A percentile compares a stretch with the other conserved stretches of the same genome.
phyloP scores from a whole-genome alignment of 2,888 invertebrate species.

The Agrotis puta region DNA sequence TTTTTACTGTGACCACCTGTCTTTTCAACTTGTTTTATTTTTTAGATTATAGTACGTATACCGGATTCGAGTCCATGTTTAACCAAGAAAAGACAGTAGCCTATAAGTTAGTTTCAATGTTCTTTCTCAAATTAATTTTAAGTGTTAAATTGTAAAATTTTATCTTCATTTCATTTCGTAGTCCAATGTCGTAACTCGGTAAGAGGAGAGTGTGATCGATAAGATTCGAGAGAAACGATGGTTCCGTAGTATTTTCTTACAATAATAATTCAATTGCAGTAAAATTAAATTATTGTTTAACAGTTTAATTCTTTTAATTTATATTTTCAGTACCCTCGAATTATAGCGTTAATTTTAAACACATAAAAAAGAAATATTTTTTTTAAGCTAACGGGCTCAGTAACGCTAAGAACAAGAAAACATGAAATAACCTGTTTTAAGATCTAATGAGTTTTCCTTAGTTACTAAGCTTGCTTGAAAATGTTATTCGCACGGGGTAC shows the following conservation, averaged over 20 bases:
- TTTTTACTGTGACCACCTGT: no score
- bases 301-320: no score
- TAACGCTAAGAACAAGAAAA: no score
- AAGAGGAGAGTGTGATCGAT: not conserved
- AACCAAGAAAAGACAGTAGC: no score
- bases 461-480: not conserved
- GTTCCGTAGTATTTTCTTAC: not conserved
- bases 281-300: no score
- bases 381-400: no score
- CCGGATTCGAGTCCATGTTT: no score
- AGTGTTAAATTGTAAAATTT: no score
- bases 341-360: not conserved
- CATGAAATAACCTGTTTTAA: no score
- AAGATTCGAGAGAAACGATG: not conserved
- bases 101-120: not conserved
- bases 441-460: not conserved
- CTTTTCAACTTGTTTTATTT: no score
- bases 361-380: not conserved
- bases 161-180: not conserved
- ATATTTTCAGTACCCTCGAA: not conserved
- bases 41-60: no score
- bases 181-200: not conserved
- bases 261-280: no score
- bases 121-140: not conserved
- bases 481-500: constrained; percentile 2